Percentiles rank a stretch among this genome's conserved stretches.
Evolutionary conservation across 35 echinoderm and acorn worm genomes (phyloP).

Genomic region (Hemicentrotus pulcherrimus): DNA sequence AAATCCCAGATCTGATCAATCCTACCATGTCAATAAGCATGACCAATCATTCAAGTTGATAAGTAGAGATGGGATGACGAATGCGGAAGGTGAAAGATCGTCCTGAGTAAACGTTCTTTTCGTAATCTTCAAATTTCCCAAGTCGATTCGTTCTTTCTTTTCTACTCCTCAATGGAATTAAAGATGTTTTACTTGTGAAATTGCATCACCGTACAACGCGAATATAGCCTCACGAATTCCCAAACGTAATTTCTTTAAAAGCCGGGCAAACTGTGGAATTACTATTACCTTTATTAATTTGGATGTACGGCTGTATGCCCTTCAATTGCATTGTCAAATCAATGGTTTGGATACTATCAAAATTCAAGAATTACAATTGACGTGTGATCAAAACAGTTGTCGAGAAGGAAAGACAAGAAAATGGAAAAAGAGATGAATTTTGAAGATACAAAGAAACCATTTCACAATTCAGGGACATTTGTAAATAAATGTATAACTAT

Average conservation of each 20-base stretch:
- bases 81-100: not conserved
- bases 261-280: not conserved
- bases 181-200: not conserved
- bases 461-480: too few species aligned
- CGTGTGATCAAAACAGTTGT: not conserved
- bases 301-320: not conserved
- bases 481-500: too few species aligned
- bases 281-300: not conserved
- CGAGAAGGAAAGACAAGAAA: too few species aligned
- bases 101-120: not conserved
- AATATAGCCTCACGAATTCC: not conserved
- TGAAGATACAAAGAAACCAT: too few species aligned
- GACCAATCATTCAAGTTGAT: not conserved
- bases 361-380: not conserved
- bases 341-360: not conserved
- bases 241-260: conserved; percentile 14
- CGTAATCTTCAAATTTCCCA: not conserved
- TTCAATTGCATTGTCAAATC: not conserved
- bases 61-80: not conserved
- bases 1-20: not conserved
- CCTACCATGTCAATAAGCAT: not conserved
- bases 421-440: too few species aligned
- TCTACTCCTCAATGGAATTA: not conserved
- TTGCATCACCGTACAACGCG: not conserved
- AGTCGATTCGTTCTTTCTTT: not conserved